A percentile compares a stretch with the other conserved stretches of the same genome.
Conservation (phyloP, 2,888 invertebrate genomes). For the Antitype chi region DNA sequence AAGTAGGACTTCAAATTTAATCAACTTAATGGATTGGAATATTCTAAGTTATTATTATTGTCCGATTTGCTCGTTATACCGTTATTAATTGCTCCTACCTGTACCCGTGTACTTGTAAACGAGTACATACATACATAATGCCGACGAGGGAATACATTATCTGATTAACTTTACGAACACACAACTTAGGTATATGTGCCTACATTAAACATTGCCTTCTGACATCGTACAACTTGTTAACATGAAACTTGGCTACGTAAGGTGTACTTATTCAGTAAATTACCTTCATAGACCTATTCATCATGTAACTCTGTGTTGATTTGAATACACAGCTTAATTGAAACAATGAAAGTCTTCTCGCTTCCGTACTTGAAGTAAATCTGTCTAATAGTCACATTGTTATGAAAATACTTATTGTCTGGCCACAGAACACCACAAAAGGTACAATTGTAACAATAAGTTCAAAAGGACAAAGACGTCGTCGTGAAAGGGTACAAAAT, state of each 20-base stretch:
- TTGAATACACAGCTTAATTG: not conserved
- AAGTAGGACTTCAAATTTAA: conserved; percentile 12
- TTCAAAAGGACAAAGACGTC: conserved; percentile 27
- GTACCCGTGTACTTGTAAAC: conserved; percentile 21
- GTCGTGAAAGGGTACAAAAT: conserved; percentile 31
- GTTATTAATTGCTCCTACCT: conserved; percentile 7
- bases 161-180: conserved; percentile 60
- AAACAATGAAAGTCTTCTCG: not conserved
- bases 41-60: conserved; percentile 13
- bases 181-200: conserved; percentile 24
- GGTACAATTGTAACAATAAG: conserved; percentile 39
- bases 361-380: conserved; percentile 17
- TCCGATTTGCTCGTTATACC: conserved; percentile 2
- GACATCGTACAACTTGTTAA: conserved; percentile 39
- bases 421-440: conserved; percentile 26
- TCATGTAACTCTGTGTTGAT: not conserved
- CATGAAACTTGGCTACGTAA: conserved; percentile 30
- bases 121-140: conserved; percentile 33
- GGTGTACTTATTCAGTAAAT: not conserved
- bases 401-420: conserved; percentile 46
- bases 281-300: not conserved
- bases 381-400: conserved; percentile 22
- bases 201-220: conserved; percentile 19
- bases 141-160: conserved; percentile 50
- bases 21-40: conserved; percentile 27